Evolutionary conservation across 2,113 vertebrate species (phyloP).

Genomic region (Carettochelys insculpta): DNA sequence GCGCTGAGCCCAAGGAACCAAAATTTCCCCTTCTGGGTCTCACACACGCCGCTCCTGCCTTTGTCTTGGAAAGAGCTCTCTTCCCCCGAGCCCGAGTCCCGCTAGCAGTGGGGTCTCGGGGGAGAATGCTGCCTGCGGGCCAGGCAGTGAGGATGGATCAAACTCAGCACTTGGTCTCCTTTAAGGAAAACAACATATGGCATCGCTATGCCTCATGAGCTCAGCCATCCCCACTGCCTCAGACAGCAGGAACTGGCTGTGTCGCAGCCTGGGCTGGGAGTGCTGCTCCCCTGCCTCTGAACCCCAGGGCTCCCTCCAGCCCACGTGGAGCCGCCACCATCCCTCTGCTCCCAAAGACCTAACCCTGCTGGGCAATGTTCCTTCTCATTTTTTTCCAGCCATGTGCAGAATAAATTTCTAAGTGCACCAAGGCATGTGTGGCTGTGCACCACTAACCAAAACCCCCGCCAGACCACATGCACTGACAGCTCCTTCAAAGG

Average conservation of each 20-base stretch:
- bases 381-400: too few species aligned
- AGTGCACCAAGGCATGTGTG: too few species aligned
- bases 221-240: neutral
- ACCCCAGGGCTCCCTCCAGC: neutral
- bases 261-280: rapidly evolving
- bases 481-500: too few species aligned
- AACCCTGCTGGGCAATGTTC: neutral
- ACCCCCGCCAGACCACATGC: neutral
- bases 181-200: neutral
- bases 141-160: neutral
- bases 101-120: slow-evolving; percentile 29
- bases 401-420: too few species aligned
- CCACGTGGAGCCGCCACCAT: neutral
- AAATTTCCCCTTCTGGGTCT: slow-evolving; percentile 34
- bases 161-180: rapidly evolving
- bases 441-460: too few species aligned
- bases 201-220: neutral
- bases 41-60: slow-evolving; percentile 12
- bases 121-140: neutral
- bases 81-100: neutral
- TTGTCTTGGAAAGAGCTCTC: slow-evolving; percentile 46
- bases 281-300: neutral
- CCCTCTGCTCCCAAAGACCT: neutral
- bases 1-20: neutral
- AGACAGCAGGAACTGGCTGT: neutral